phyloP scores from a whole-genome alignment of 2,113 vertebrate species.

The Cacatua alba region DNA sequence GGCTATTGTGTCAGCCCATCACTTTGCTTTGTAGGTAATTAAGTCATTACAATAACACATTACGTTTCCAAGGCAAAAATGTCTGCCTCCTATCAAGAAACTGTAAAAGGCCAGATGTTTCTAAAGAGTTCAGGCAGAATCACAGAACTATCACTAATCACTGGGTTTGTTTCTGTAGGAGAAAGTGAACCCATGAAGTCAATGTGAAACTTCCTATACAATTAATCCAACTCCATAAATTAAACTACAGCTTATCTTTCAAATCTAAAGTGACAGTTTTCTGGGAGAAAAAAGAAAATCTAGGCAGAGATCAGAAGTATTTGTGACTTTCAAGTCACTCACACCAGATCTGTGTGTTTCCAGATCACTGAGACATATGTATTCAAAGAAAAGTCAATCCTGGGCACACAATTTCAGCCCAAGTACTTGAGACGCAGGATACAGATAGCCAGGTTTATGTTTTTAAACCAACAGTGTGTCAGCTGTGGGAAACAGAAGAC shows the following conservation, averaged over 20 bases:
- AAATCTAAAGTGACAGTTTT: not conserved
- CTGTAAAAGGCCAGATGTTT: conserved; percentile 22
- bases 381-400: not conserved
- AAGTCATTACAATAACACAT: not conserved
- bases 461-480: conserved; percentile 11
- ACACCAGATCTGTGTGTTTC: not conserved
- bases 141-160: not conserved
- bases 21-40: not conserved
- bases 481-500: not conserved
- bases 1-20: not conserved
- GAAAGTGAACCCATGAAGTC: not conserved
- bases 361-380: not conserved
- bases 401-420: not conserved
- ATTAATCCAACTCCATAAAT: not conserved
- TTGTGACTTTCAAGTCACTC: not conserved
- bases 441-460: not conserved
- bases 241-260: not conserved
- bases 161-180: not conserved
- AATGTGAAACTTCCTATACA: not conserved
- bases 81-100: conserved; percentile 18
- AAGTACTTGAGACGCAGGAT: not conserved
- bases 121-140: not conserved
- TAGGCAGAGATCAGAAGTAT: not conserved
- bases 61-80: conserved; percentile 24
- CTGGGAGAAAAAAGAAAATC: not conserved